Conservation (phyloP, 2,888 invertebrate genomes). For the Amblyjoppa fuscipennis region DNA sequence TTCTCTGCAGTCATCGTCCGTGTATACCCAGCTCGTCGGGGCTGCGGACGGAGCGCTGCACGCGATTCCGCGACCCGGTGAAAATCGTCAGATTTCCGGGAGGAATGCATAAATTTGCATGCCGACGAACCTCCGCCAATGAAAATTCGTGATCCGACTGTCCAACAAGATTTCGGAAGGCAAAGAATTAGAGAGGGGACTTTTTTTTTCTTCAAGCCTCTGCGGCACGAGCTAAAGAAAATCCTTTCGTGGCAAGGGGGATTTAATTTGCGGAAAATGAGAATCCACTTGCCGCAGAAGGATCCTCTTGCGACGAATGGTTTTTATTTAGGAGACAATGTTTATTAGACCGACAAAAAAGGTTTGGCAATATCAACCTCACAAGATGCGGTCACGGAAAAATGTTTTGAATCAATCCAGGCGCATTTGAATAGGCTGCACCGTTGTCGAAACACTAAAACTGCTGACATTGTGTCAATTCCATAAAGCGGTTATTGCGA, state of each 20-base stretch:
- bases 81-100: conserved; percentile 12
- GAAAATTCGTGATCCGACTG: neutral
- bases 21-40: conserved; percentile 21
- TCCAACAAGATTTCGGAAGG: neutral
- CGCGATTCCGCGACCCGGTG: neutral
- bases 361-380: too few relatives aligned
- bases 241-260: neutral
- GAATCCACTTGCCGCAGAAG: too few relatives aligned
- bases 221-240: neutral
- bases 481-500: too few relatives aligned
- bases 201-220: neutral
- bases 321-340: too few relatives aligned
- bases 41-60: conserved; percentile 6
- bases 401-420: too few relatives aligned
- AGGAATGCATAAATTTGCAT: neutral
- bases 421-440: too few relatives aligned
- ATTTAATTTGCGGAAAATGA: too few relatives aligned
- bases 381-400: too few relatives aligned
- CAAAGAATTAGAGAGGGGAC: neutral
- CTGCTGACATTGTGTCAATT: too few relatives aligned
- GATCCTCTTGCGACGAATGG: too few relatives aligned
- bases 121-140: neutral
- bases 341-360: too few relatives aligned
- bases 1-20: conserved; percentile 57
- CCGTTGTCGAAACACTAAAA: too few relatives aligned